phyloP scores from a whole-genome alignment of 2,888 invertebrate species.

The Tetragonula carbonaria region DNA sequence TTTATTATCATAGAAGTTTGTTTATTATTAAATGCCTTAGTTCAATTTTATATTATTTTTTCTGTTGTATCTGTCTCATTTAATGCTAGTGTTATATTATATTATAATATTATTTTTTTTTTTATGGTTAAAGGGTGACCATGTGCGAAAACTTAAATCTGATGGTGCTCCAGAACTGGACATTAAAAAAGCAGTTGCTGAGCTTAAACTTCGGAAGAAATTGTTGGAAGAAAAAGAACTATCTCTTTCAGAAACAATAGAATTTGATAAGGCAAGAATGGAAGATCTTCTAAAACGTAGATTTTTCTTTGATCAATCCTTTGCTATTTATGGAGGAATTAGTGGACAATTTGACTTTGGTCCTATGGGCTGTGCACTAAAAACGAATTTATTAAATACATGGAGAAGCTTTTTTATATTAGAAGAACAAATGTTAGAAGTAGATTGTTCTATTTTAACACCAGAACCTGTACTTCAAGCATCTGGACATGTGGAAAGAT shows the following conservation, averaged over 20 bases:
- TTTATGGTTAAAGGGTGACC: slow-evolving; percentile 90
- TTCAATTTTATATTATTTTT: background rate
- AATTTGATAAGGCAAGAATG: slow-evolving; percentile 96
- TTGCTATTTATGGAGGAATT: slow-evolving; percentile 99
- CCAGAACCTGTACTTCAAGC: slow-evolving; percentile 98
- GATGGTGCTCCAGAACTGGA: slow-evolving; percentile 96
- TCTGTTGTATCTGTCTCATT: background rate
- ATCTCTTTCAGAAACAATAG: slow-evolving; percentile 88
- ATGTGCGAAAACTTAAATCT: slow-evolving; percentile 94
- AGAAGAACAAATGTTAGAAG: slow-evolving; percentile 99
- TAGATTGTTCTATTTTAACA: slow-evolving; percentile 98
- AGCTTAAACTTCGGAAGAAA: slow-evolving; percentile 96
- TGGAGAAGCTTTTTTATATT: slow-evolving; percentile 99
- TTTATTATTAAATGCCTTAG: slow-evolving; percentile 11
- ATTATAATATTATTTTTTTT: slow-evolving; percentile 17
- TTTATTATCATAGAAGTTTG: background rate
- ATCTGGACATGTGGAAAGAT: slow-evolving; percentile 99
- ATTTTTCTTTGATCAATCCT: slow-evolving; percentile 99
- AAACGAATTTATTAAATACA: slow-evolving; percentile 95
- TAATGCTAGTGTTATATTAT: background rate
- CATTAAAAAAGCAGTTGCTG: slow-evolving; percentile 96
- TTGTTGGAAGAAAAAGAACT: slow-evolving; percentile 96
- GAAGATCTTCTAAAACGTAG: slow-evolving; percentile 98
- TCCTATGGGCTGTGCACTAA: slow-evolving; percentile 99
- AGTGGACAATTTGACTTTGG: slow-evolving; percentile 99